phyloP scores from a whole-genome alignment of 2,797 vertebrate species.

The Sorex maritimensis region DNA sequence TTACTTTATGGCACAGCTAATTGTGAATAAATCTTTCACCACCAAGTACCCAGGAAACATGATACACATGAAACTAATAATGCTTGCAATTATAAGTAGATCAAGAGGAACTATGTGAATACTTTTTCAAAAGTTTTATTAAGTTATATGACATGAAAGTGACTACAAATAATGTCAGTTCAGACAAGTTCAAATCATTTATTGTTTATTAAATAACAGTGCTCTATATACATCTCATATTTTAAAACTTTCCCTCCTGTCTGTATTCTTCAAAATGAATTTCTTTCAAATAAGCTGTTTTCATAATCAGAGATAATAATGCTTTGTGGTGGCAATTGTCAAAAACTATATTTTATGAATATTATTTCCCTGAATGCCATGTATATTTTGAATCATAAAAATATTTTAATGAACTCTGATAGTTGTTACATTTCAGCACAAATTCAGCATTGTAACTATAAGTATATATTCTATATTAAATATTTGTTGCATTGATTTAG shows the following conservation, averaged over 20 bases:
- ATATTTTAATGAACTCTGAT: constrained; percentile 39
- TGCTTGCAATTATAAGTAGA: constrained; percentile 84
- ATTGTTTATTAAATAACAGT: constrained; percentile 82
- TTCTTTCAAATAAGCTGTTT: constrained; percentile 80
- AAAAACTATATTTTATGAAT: constrained; percentile 77
- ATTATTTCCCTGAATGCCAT: constrained; percentile 56
- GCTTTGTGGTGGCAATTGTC: constrained; percentile 72
- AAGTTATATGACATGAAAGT: constrained; percentile 78
- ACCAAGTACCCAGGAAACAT: constrained; percentile 90
- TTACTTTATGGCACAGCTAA: constrained; percentile 92
- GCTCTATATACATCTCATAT: constrained; percentile 65
- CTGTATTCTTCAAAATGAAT: constrained; percentile 71
- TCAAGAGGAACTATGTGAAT: constrained; percentile 80
- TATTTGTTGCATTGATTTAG: constrained; percentile 17
- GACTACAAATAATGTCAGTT: constrained; percentile 73
- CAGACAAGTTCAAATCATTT: constrained; percentile 77
- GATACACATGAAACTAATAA: constrained; percentile 93
- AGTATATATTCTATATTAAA: constrained; percentile 16
- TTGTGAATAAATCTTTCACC: constrained; percentile 93
- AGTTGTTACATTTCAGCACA: constrained; percentile 20
- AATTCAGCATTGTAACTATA: not conserved
- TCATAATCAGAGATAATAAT: constrained; percentile 79
- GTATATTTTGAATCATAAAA: constrained; percentile 74
- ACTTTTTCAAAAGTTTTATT: constrained; percentile 78
- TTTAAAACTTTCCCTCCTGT: constrained; percentile 76